Percentiles rank a stretch among this genome's conserved stretches.
These are phyloP conservation scores for Perca schrenkii DNA, from an alignment of 2,113 vertebrate species.

Conservation along the genomic window DNA sequence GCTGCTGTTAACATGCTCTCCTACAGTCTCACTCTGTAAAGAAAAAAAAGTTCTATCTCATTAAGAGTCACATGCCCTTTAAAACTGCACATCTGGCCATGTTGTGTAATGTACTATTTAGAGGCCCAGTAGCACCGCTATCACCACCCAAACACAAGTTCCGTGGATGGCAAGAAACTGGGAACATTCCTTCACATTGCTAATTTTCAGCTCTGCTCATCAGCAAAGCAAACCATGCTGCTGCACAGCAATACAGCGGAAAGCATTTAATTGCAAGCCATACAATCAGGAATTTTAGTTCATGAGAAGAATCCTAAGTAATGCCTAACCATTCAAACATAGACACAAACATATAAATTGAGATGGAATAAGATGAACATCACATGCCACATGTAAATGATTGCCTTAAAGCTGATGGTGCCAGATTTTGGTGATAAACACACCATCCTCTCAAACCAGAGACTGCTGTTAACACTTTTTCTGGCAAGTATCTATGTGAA, in stretches of 20 bases:
- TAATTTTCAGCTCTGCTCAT: slow-evolving; percentile 19
- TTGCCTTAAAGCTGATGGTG: too few relatives aligned
- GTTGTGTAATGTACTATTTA: slow-evolving; percentile 65
- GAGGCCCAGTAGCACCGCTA: slow-evolving; percentile 47
- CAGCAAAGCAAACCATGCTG: not conserved
- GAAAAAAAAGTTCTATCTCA: slow-evolving; percentile 45
- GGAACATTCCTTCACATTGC: not conserved
- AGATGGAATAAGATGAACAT: not conserved
- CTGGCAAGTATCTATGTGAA: not conserved
- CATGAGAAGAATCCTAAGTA: not conserved
- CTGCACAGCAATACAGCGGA: not conserved
- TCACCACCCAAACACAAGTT: slow-evolving; percentile 59
- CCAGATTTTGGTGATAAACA: not conserved
- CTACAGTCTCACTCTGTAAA: slow-evolving; percentile 29
- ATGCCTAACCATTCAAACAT: not conserved
- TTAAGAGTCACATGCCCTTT: slow-evolving; percentile 58
- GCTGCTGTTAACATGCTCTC: slow-evolving; percentile 29
- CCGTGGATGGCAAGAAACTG: slow-evolving; percentile 2
- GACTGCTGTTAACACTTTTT: not conserved
- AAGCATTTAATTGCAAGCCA: not conserved
- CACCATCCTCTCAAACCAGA: not conserved
- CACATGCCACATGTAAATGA: not conserved
- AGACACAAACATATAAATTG: not conserved
- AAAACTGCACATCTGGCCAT: slow-evolving; percentile 72
- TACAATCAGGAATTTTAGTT: not conserved